phyloP scores from a whole-genome alignment of 2,888 invertebrate genomes.

The Entomobrya proxima region DNA sequence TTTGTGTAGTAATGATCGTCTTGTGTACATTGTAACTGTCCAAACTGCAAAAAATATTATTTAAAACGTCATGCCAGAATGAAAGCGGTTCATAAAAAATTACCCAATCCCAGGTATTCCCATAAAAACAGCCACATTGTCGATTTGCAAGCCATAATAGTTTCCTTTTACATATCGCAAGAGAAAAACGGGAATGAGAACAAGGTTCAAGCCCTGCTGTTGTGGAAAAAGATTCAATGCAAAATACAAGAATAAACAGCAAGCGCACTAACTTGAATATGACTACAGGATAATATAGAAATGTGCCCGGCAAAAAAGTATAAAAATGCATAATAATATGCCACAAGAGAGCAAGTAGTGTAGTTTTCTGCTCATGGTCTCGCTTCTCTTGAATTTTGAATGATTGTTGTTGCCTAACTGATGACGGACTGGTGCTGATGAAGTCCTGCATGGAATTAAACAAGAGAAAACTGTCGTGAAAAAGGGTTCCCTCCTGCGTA shows the following conservation, averaged over 20 bases:
- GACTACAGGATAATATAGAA: background rate
- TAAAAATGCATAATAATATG: background rate
- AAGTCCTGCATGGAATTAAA: conserved; percentile 21
- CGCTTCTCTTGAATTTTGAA: conserved; percentile 12
- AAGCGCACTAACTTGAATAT: background rate
- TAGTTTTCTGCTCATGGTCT: conserved; percentile 3
- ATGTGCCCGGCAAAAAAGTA: no score
- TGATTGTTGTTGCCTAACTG: conserved; percentile 25
- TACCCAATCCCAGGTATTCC: conserved; percentile 31
- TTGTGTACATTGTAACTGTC: conserved; percentile 44
- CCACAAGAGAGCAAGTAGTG: background rate
- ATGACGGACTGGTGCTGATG: conserved; percentile 20
- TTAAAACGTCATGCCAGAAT: conserved; percentile 18
- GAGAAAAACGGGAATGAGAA: background rate
- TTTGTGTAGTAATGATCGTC: conserved; percentile 45
- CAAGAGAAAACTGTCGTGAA: conserved; percentile 64
- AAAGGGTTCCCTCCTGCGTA: conserved; percentile 65
- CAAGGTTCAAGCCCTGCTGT: conserved; percentile 38
- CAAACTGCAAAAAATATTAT: conserved; percentile 53
- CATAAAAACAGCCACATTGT: background rate
- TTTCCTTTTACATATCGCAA: background rate
- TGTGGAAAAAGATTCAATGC: conserved; percentile 9
- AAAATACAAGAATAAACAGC: background rate
- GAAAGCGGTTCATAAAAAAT: conserved; percentile 17
- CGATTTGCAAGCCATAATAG: conserved; percentile 14